Evolutionary conservation across 2,797 vertebrate species (phyloP).

Genomic region (Chanos chanos): DNA sequence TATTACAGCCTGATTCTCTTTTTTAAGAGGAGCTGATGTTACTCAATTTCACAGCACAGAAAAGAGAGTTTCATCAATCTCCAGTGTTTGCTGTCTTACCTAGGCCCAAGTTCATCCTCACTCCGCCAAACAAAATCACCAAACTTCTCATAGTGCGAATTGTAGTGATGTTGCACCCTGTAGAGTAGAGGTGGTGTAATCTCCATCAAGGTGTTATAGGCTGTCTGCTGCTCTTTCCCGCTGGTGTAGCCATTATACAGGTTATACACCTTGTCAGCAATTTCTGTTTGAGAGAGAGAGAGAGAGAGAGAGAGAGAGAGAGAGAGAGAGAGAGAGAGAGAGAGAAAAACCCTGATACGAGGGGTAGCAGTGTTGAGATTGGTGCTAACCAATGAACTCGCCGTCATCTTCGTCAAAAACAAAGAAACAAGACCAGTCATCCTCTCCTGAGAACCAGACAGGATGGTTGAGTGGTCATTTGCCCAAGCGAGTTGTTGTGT

Average conservation of each 20-base stretch:
- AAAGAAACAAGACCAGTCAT: no score
- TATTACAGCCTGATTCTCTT: no score
- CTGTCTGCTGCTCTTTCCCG: conserved; percentile 96
- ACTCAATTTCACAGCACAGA: no score
- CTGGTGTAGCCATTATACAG: conserved; percentile 98
- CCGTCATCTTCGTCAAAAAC: no score
- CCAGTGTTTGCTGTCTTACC: conserved; percentile 74
- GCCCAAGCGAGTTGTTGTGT: no score
- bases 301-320: not conserved
- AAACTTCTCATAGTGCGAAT: conserved; percentile 98
- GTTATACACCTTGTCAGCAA: conserved; percentile 96
- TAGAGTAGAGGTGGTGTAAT: conserved; percentile 88
- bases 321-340: not conserved
- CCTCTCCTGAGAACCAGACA: no score
- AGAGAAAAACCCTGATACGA: no score
- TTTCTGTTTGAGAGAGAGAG: conserved; percentile 71
- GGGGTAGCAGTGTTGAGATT: no score
- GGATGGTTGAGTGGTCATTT: no score
- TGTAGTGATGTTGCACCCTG: conserved; percentile 96
- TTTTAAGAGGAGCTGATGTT: no score
- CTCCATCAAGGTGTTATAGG: conserved; percentile 96
- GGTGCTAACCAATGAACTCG: no score
- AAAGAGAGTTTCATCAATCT: no score
- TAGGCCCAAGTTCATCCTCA: conserved; percentile 94
- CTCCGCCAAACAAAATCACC: conserved; percentile 98